Base-by-base conservation (phyloP, 2,797 vertebrate genomes). In the Sebastiscus albofasciatus region DNA sequence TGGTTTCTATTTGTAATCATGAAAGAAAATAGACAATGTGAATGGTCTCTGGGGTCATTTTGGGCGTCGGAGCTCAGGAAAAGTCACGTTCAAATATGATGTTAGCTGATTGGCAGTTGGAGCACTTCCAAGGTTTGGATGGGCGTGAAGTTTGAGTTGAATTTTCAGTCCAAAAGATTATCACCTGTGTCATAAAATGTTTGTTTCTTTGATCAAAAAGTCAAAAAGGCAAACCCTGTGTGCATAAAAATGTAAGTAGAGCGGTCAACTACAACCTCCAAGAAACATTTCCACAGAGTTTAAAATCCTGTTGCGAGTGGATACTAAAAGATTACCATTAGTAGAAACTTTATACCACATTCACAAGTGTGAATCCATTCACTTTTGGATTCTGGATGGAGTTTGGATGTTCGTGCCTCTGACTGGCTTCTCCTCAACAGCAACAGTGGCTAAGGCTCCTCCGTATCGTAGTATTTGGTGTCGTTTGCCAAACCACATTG, bases 1-100 rank as follows among this genome's bases (percentile, higher is more conserved):
- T 89, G 84, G 77, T 81, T 83, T 85, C 69, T 29, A 73, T 89
- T 89, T 75, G 64, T 67, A 67, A 84, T 83, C 36, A 69, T 75
- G 66, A 67, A 65, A 64, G 1, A 49, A 56, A 33, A 13, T 4
- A 8, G 36, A 68, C 64, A 68, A 22, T 33, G 31, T 62, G 67
- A 77, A 22, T 39, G 58, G 70, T 77, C 61, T 80, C 39, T 65
- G 55, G 42, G 66, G 72, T 60, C 16, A 22, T 73, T 73, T 71
- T 34, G 36, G 24, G 36, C 0, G 9, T 61, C 34, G 29, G 13
- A 11, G 11, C 12, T 27, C 13, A 56, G 36, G 67, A 64, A 64
- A 59, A 79, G 73, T 74, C 69, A 66, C 4, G 4, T 70, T 79
- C 26, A 24, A 29, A 56, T 49, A 33, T 6, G 13, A 1, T 59